Evolutionary conservation across 2,113 vertebrate species (phyloP).

Genomic region (rat (Rattus norvegicus)): DNA sequence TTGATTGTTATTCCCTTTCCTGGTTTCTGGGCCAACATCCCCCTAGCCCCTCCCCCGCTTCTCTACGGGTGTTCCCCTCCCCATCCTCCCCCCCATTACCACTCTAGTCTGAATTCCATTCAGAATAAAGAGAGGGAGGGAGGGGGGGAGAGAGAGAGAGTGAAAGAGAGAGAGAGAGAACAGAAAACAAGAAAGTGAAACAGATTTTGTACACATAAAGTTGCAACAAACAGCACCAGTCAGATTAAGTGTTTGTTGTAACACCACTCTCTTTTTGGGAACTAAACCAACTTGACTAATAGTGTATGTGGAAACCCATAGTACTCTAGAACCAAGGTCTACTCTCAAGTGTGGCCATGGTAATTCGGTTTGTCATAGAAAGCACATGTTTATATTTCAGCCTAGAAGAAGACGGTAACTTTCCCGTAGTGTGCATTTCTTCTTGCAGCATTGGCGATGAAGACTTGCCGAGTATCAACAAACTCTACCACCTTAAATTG

Average conservation of each 20-base stretch:
- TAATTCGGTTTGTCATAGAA: constrained; percentile 38
- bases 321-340: background rate
- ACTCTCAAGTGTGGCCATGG: background rate
- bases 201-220: background rate
- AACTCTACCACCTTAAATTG: constrained; percentile 35
- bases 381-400: background rate
- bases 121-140: background rate
- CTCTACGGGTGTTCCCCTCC: too few species aligned
- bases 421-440: constrained; percentile 8
- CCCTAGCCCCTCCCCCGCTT: too few species aligned
- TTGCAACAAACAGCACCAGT: background rate
- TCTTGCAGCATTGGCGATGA: constrained; percentile 20
- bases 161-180: background rate
- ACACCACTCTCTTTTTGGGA: background rate
- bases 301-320: background rate
- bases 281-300: background rate
- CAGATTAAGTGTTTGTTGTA: background rate
- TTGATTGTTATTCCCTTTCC: too few species aligned
- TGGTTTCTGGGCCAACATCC: too few species aligned
- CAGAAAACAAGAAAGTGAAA: background rate
- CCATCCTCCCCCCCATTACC: too few species aligned
- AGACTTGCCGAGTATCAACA: constrained; percentile 13
- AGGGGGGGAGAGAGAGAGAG: background rate
- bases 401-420: constrained; percentile 55
- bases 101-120: background rate